Evolutionary conservation across 1,140 invertebrate species (phyloP), one percentile per base, ranked within the genome.

Genomic region (Agrilus planipennis): DNA sequence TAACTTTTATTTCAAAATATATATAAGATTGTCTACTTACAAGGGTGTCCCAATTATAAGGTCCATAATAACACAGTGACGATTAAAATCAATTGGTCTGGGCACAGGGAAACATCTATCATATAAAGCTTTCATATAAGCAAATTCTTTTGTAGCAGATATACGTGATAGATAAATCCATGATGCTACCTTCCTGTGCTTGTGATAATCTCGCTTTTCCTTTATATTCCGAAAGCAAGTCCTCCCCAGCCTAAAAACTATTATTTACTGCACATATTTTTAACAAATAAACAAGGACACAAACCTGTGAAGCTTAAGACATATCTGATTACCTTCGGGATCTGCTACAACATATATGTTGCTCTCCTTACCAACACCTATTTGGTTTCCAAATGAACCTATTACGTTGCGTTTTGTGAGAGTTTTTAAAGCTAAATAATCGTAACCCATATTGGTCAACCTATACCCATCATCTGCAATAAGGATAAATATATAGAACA

Each of bases 161-260:
- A 99, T 80, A 37, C 94, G 69, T 0, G 93, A 95, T n/a, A 99
- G 66, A 64, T 99, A 99, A 0, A 99, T 65, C 95, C 96, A 99
- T 0, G 90, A 96, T 3, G 79, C 79, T 41, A 76, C 79, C 53
- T 89, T 82, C 32, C 93, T 75, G 48, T 92, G 79, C 42, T 89
- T 81, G 60, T 96, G 89, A 67, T 99, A 99, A 66, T 99, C 95
- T 23, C 96, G 70, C 65, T 99, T 99, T 51, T 84, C 84, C 61
- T 93, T 94, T 0, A 99, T 70, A 57, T 94, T 96, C n/a, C 94
- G 72, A 55, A 99, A 99, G 50, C 91, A 98, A 9, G 84, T 95
- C 39, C 93, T 72, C 1, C 94, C 94, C 20, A 98, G 65, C 55
- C 92, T 82, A 55, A 23, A 67, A 64, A 48, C 20, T n/a, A n/a